Conservation (phyloP, 2,797 vertebrate genomes). For the Paguma larvata region DNA sequence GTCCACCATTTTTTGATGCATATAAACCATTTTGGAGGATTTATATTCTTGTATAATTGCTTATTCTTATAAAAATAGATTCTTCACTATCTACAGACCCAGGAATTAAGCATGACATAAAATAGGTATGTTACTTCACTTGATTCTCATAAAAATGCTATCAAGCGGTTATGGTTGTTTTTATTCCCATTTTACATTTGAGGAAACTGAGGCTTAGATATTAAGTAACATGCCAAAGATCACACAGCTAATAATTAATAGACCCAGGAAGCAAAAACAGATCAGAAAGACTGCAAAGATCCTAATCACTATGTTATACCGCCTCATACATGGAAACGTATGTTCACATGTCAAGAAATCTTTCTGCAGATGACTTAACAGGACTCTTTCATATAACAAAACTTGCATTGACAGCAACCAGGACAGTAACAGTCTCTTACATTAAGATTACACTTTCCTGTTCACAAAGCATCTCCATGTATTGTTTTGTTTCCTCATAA, state of each 20-base stretch:
- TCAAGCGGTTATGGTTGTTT: not conserved
- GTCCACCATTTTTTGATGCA: not conserved
- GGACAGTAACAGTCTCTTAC: not conserved
- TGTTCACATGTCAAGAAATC: not conserved
- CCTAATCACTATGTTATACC: not conserved
- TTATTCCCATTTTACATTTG: not conserved
- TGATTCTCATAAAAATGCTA: constrained; percentile 22
- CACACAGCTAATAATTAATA: not conserved
- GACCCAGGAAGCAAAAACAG: not conserved
- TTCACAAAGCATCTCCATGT: constrained; percentile 39
- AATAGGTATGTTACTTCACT: not conserved
- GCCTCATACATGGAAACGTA: not conserved
- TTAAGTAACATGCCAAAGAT: not conserved
- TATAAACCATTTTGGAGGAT: not conserved
- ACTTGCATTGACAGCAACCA: not conserved
- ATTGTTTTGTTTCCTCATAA: constrained; percentile 42
- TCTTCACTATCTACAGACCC: not conserved
- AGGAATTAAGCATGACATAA: not conserved
- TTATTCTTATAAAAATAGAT: not conserved
- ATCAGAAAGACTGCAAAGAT: not conserved
- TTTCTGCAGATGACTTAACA: not conserved
- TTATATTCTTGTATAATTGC: not conserved
- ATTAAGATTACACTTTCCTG: not conserved
- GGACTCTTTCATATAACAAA: not conserved
- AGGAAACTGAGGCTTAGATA: not conserved